Conservation (phyloP, 2,113 vertebrate species). For the Plectropomus leopardus region DNA sequence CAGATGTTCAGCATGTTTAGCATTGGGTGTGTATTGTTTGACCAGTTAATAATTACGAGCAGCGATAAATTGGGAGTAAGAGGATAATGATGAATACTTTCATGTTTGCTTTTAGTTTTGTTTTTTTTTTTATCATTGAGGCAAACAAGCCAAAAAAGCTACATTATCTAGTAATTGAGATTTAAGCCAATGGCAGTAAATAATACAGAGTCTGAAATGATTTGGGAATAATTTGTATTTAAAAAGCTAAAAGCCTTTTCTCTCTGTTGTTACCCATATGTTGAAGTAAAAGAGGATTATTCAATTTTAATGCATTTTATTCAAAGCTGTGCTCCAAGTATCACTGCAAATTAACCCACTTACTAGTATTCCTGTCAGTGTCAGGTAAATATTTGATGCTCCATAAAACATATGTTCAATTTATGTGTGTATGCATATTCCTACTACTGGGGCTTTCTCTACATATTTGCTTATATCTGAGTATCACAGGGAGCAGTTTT, state of each 20-base stretch:
- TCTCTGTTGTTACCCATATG: background rate
- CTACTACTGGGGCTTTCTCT: background rate
- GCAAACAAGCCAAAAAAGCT: constrained; percentile 9
- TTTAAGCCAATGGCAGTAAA: constrained; percentile 35
- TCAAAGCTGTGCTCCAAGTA: constrained; percentile 11
- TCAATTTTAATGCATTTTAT: constrained; percentile 10
- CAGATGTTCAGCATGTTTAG: constrained; percentile 55
- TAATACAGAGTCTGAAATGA: constrained; percentile 19
- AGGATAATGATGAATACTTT: constrained; percentile 55
- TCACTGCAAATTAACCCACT: constrained; percentile 17
- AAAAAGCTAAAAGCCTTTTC: constrained; percentile 1
- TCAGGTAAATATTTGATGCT: constrained; percentile 39
- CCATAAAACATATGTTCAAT: constrained; percentile 21
- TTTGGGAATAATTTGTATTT: background rate
- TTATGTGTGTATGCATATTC: constrained; percentile 12
- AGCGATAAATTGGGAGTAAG: constrained; percentile 46
- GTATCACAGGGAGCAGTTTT: background rate
- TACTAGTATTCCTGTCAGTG: background rate
- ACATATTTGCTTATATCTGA: background rate
- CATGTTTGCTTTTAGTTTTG: constrained; percentile 40
- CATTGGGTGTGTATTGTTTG: constrained; percentile 49
- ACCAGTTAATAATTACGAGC: constrained; percentile 52
- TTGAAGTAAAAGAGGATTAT: background rate
- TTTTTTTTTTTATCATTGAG: constrained; percentile 16
- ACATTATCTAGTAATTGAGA: constrained; percentile 45